phyloP scores from a whole-genome alignment of 2,797 vertebrate genomes.

The Champsocephalus esox region DNA sequence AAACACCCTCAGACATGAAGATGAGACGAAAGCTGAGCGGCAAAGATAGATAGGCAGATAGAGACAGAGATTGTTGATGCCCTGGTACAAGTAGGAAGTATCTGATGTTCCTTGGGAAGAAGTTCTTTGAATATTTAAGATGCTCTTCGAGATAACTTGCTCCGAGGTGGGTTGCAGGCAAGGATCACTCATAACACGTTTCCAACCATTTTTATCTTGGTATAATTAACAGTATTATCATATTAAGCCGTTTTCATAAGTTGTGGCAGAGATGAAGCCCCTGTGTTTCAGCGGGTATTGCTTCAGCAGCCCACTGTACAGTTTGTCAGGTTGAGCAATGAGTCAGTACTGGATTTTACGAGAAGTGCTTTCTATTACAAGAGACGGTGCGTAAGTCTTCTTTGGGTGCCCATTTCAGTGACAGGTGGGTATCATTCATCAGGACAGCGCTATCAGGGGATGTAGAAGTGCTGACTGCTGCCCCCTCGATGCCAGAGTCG shows the following conservation, averaged over 20 bases:
- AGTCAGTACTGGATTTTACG: conserved; percentile 47
- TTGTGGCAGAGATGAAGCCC: conserved; percentile 22
- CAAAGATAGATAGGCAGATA: not conserved
- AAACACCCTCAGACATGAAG: conserved; percentile 19
- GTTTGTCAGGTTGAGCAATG: conserved; percentile 53
- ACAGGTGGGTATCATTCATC: conserved; percentile 71
- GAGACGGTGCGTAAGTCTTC: conserved; percentile 54
- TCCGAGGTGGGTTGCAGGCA: conserved; percentile 17
- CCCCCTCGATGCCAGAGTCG: conserved; percentile 54
- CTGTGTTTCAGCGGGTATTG: conserved; percentile 27
- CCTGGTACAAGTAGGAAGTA: conserved; percentile 11
- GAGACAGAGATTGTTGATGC: not conserved
- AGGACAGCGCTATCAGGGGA: conserved; percentile 67
- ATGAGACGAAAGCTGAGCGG: conserved; percentile 8
- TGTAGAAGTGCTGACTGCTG: conserved; percentile 71
- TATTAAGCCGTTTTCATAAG: conserved; percentile 12
- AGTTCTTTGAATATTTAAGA: conserved; percentile 38
- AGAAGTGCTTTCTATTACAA: conserved; percentile 54
- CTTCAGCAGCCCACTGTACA: conserved; percentile 25
- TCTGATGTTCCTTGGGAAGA: conserved; percentile 4
- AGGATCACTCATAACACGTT: conserved; percentile 16
- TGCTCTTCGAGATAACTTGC: conserved; percentile 12
- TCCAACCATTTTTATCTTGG: conserved; percentile 5
- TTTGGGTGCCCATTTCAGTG: conserved; percentile 51
- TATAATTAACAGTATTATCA: conserved; percentile 1